Conservation (phyloP, 1,140 invertebrate species). For the Myzus persicae region DNA sequence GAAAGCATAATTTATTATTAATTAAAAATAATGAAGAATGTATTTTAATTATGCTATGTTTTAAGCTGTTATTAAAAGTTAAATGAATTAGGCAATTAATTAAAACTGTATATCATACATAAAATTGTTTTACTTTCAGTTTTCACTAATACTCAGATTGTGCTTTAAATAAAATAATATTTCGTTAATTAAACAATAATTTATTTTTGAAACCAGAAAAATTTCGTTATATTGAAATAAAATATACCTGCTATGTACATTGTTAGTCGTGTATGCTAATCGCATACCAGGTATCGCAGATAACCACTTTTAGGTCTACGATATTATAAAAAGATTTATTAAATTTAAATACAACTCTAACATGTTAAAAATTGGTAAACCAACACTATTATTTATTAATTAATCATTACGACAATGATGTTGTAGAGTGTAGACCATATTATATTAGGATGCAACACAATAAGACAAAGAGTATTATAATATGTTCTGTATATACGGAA, state of each 20-base stretch:
- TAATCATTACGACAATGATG: too few relatives aligned
- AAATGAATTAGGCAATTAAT: constrained; percentile 5
- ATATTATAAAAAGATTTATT: too few relatives aligned
- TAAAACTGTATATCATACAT: neutral
- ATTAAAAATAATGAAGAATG: neutral
- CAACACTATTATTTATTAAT: too few relatives aligned
- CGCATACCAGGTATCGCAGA: too few relatives aligned
- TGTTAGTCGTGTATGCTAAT: neutral
- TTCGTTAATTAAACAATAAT: neutral
- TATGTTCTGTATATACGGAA: too few relatives aligned
- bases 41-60: neutral
- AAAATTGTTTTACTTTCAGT: constrained; percentile 17
- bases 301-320: too few relatives aligned
- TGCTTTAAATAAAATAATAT: neutral
- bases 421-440: too few relatives aligned
- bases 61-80: neutral
- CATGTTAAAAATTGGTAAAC: too few relatives aligned
- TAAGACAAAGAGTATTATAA: too few relatives aligned
- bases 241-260: neutral
- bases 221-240: neutral
- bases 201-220: neutral
- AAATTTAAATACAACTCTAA: too few relatives aligned
- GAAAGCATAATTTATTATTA: neutral
- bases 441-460: too few relatives aligned
- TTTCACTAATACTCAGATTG: neutral